Conservation (phyloP, 2,888 invertebrate species). For the Scaptomyza parva region DNA sequence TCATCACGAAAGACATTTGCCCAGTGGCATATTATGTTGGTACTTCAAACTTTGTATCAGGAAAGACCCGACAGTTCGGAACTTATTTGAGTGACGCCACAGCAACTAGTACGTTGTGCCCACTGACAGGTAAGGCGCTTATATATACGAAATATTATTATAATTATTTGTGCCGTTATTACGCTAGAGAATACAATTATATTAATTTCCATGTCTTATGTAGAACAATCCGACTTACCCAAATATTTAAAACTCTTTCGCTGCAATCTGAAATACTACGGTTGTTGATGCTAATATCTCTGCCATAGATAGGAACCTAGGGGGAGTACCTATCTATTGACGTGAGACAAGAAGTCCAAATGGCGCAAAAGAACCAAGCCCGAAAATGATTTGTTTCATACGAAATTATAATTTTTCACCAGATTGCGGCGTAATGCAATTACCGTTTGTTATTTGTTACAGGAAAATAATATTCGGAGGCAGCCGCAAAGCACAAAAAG, state of each 20-base stretch:
- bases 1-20: slow-evolving; percentile 50
- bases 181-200: neutral
- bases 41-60: slow-evolving; percentile 38
- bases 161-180: neutral
- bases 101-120: slow-evolving; percentile 21
- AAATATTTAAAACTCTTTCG: slow-evolving; percentile 6
- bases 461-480: neutral
- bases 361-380: neutral
- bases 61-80: slow-evolving; percentile 44
- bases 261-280: neutral
- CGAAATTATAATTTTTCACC: neutral
- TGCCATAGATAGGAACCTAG: slow-evolving; percentile 27
- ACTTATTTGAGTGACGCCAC: slow-evolving; percentile 28
- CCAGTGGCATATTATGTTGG: slow-evolving; percentile 39
- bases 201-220: neutral
- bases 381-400: neutral
- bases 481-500: neutral
- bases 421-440: neutral
- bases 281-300: neutral
- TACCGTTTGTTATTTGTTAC: slow-evolving; percentile 8
- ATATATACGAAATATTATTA: neutral
- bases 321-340: neutral
- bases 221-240: slow-evolving; percentile 10
- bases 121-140: slow-evolving; percentile 42
- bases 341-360: neutral